Evolutionary conservation across 2,797 vertebrate species (phyloP).

Genomic region (Hylomyscus alleni): DNA sequence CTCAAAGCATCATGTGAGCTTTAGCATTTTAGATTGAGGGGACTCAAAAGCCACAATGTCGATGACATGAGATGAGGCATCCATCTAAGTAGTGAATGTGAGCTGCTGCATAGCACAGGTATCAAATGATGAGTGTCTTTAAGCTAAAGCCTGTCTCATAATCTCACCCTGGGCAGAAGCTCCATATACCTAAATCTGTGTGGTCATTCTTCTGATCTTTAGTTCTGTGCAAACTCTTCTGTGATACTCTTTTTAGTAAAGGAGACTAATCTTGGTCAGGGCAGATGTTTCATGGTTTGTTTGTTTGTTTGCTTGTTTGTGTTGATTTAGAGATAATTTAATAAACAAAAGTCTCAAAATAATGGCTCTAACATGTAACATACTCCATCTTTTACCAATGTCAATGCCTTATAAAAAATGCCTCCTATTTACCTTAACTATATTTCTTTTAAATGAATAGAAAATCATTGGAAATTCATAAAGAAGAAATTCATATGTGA

Average conservation of each 20-base stretch:
- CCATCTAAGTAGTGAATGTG: too few relatives aligned
- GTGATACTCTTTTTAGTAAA: background rate
- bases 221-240: background rate
- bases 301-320: too few relatives aligned
- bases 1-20: background rate
- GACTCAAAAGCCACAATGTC: fast-evolving
- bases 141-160: background rate
- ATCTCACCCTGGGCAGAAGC: background rate
- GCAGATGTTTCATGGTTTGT: background rate
- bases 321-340: background rate
- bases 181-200: background rate
- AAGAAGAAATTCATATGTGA: background rate
- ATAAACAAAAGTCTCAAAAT: background rate
- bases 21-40: background rate
- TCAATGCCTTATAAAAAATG: background rate
- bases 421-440: background rate
- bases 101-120: fast-evolving
- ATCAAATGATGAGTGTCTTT: background rate
- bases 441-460: background rate
- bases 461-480: background rate
- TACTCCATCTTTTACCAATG: background rate
- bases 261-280: background rate
- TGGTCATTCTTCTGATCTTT: background rate
- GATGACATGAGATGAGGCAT: background rate
- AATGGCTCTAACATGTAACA: background rate